Evolutionary conservation across 2,797 vertebrate species (phyloP).

Genomic region (Picus viridis): DNA sequence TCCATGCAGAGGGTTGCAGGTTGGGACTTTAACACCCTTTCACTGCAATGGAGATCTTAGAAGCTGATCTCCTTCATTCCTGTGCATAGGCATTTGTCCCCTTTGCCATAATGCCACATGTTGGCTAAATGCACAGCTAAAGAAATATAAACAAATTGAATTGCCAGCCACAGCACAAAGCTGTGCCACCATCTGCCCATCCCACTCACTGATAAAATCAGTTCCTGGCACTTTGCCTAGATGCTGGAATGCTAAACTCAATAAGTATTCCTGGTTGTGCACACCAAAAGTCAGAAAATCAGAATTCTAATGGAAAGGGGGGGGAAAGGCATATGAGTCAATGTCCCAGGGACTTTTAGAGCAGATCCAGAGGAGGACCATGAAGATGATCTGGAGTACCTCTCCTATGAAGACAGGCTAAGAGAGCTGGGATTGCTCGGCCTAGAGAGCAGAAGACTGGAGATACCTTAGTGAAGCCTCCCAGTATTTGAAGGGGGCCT

Average conservation of each 20-base stretch:
- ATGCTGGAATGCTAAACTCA: slow-evolving; percentile 13
- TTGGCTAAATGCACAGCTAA: neutral
- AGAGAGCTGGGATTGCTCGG: no score
- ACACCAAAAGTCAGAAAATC: neutral
- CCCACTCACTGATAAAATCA: neutral
- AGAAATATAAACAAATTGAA: slow-evolving; percentile 32
- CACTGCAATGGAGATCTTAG: neutral
- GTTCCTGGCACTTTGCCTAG: slow-evolving; percentile 24
- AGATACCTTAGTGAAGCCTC: no score
- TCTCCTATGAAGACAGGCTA: no score
- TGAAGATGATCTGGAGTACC: no score
- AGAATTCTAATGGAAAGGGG: neutral
- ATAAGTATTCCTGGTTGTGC: neutral
- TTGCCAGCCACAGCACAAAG: neutral
- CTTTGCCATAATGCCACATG: neutral
- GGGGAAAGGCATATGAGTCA: neutral
- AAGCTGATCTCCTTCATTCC: neutral
- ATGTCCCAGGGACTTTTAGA: neutral
- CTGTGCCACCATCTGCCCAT: neutral
- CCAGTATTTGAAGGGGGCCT: no score
- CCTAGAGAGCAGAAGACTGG: no score
- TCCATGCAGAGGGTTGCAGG: neutral
- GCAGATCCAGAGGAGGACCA: no score
- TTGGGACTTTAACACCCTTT: neutral
- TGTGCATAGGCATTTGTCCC: neutral